Conservation (phyloP, 2,113 vertebrate genomes). For the Salvelinus namaycush region DNA sequence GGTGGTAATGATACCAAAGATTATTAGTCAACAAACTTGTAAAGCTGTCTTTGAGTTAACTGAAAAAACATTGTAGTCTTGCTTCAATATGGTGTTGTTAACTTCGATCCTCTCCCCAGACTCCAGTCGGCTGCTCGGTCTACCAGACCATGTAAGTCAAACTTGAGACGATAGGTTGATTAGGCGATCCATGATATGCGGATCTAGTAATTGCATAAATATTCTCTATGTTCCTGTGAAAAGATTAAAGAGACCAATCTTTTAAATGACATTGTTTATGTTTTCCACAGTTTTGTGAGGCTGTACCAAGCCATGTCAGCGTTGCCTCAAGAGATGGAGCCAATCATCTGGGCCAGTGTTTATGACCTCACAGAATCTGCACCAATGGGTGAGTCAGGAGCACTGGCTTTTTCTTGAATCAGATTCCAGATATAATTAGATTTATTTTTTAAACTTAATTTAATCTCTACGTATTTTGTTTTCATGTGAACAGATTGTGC, state of each 20-base stretch:
- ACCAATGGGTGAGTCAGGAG: constrained; percentile 47
- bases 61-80: not conserved
- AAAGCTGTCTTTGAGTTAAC: not conserved
- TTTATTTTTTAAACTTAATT: not conserved
- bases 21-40: not conserved
- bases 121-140: not conserved
- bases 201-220: not conserved
- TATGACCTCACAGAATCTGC: constrained; percentile 38
- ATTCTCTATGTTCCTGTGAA: not conserved
- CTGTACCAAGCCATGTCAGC: constrained; percentile 41
- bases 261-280: not conserved
- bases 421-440: too few relatives aligned
- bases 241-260: not conserved
- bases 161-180: not conserved
- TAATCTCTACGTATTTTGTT: not conserved
- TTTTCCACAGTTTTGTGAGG: constrained; percentile 45
- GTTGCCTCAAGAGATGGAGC: constrained; percentile 41
- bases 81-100: not conserved
- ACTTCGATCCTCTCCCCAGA: not conserved
- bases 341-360: constrained; percentile 27
- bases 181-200: not conserved
- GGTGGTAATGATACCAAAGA: constrained; percentile 35
- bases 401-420: not conserved
- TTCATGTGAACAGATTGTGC: not conserved
- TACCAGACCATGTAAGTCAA: constrained; percentile 30